Base-by-base conservation (phyloP, 2,888 invertebrate species). In the Ceraclea dissimilis region DNA sequence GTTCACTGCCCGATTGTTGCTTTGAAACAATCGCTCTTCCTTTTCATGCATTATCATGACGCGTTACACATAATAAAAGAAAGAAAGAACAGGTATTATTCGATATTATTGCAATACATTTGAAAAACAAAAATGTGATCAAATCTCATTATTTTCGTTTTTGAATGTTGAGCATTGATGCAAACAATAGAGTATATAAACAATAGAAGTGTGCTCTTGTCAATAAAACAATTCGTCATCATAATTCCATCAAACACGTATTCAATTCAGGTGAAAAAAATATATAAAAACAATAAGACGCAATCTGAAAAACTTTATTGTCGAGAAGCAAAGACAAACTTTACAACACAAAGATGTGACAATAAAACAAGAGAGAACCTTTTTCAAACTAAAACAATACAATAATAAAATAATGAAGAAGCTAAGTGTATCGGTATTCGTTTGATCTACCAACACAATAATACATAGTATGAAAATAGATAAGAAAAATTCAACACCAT, bases 191-290 rank as follows among this genome's bases (percentile, higher is more conserved):
- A 39, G 13, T n/a, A n/a, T 13, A 13, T 8, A 8, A 39, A 39
- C 39, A 39, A 39, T 2, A 39, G 39, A 39, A 39, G 39, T 39
- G 39, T 39, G 60, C 57, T 57, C 52, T 52, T 18, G 26, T 55
- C 44, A 54, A 57, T 61, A 61, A 59, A 59, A 54, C 59, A 56
- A 61, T 61, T 44, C 56, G 57, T 61, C 60, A 59, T 56, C 60
- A 57, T 61, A 59, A 59, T 58, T 61, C 60, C 46, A 34, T 58
- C 58, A 61, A 60, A 39, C 13, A 16, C 5, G 39, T 13, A 39
- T 39, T 39, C 39, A 39, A 39, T 39, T 39, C 39, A 39, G 13
- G 39, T 39, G 39, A 39, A 39, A 39, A 39, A 39, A 8, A 26
- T 10, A 6, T 26, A 6, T 10, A 26, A 26, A 26, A 39, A 39